Conservation (phyloP, 1,140 invertebrate genomes). For the Drosophila setifemur region DNA sequence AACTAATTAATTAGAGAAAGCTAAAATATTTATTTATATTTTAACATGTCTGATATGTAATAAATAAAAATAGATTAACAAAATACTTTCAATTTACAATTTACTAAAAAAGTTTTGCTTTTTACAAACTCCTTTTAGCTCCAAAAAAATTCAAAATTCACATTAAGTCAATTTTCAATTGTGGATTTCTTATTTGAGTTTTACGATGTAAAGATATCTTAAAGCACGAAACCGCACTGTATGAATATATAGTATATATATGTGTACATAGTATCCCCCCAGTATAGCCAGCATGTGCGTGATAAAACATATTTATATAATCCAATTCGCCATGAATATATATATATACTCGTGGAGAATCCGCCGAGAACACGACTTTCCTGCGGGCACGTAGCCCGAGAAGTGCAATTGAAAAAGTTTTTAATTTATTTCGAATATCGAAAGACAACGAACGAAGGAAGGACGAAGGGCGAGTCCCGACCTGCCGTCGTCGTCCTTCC, state of each 20-base stretch:
- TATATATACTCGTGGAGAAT: background rate
- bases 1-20: too few species aligned
- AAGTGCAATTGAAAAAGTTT: conserved; percentile 71
- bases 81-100: too few species aligned
- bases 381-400: conserved; percentile 31
- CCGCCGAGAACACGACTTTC: background rate
- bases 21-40: too few species aligned
- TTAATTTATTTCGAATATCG: conserved; percentile 71
- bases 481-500: too few species aligned
- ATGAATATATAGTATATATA: background rate
- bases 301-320: conserved; percentile 27
- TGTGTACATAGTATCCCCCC: background rate
- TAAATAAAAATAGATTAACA: too few species aligned
- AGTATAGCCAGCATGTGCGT: background rate
- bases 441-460: conserved; percentile 10
- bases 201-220: background rate
- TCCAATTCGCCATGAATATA: conserved; percentile 5
- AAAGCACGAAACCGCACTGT: background rate
- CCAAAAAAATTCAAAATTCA: too few species aligned
- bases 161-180: too few species aligned
- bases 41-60: too few species aligned
- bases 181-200: too few species aligned
- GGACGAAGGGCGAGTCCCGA: background rate
- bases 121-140: too few species aligned
- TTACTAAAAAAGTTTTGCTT: too few species aligned